Evolutionary conservation across 2,113 vertebrate species (phyloP).

Genomic region (Phrynocephalus versicolor): DNA sequence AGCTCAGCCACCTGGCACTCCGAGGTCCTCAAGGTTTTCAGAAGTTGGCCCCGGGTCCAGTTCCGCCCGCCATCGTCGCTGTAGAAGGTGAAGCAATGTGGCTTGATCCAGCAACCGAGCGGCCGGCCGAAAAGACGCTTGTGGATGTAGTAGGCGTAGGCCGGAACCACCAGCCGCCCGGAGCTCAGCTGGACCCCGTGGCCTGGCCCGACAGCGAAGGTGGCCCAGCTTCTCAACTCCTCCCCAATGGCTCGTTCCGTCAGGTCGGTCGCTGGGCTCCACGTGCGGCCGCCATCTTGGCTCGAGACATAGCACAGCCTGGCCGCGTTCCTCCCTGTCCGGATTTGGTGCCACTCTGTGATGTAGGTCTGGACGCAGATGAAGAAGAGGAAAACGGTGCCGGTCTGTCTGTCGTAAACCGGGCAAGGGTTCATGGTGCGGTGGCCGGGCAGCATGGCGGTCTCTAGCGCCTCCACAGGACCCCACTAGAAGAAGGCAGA

Average conservation of each 20-base stretch:
- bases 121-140: conserved; percentile 54
- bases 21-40: conserved; percentile 58
- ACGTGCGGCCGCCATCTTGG: conserved; percentile 77
- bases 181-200: conserved; percentile 86
- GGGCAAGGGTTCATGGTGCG: conserved; percentile 81
- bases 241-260: conserved; percentile 80
- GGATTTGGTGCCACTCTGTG: conserved; percentile 80
- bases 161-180: conserved; percentile 86
- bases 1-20: conserved; percentile 92
- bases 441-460: conserved; percentile 51
- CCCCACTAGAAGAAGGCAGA: conserved; percentile 67
- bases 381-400: conserved; percentile 87
- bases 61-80: conserved; percentile 84
- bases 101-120: conserved; percentile 60
- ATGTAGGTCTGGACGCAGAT: conserved; percentile 82
- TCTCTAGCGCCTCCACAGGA: conserved; percentile 43
- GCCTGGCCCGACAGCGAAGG: conserved; percentile 90
- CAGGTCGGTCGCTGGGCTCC: conserved; percentile 82
- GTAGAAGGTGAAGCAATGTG: conserved; percentile 84
- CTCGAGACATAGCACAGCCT: conserved; percentile 87
- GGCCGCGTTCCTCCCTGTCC: conserved; percentile 80
- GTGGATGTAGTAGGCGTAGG: conserved; percentile 80
- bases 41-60: conserved; percentile 76
- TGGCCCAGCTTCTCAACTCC: conserved; percentile 81
- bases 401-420: conserved; percentile 61